Percentiles rank a stretch among this genome's conserved stretches.
Conservation (phyloP, 2,888 invertebrate species). For the Cantharis rufa region DNA sequence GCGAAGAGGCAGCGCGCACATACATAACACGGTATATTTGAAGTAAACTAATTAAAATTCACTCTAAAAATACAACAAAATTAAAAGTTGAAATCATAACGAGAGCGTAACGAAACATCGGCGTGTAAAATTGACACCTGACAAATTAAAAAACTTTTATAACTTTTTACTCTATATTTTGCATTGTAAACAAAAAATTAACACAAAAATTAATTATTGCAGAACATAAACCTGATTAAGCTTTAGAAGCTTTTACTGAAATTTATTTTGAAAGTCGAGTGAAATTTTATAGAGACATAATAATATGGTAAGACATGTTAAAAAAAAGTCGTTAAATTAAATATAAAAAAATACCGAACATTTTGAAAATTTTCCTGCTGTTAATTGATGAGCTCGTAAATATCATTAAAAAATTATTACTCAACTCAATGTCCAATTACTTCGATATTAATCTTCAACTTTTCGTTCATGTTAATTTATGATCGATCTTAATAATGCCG, state of each 20-base stretch:
- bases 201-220: not conserved
- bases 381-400: conserved; percentile 1
- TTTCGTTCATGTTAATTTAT: not conserved
- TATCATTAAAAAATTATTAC: not conserved
- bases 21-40: not conserved
- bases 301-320: not conserved
- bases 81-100: not conserved
- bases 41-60: not conserved
- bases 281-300: not conserved
- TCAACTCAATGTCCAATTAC: not conserved
- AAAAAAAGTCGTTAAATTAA: not conserved
- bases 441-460: not conserved
- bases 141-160: not conserved
- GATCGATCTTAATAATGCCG: not conserved
- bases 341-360: not conserved
- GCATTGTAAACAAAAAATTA: not conserved
- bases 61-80: not conserved
- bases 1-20: not conserved
- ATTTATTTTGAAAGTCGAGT: not conserved
- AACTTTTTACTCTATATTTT: not conserved
- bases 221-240: not conserved
- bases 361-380: not conserved
- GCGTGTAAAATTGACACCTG: not conserved
- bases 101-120: not conserved
- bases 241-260: not conserved